Base-by-base conservation (phyloP, 2,888 invertebrate genomes). In the Ethmia dodecea region DNA sequence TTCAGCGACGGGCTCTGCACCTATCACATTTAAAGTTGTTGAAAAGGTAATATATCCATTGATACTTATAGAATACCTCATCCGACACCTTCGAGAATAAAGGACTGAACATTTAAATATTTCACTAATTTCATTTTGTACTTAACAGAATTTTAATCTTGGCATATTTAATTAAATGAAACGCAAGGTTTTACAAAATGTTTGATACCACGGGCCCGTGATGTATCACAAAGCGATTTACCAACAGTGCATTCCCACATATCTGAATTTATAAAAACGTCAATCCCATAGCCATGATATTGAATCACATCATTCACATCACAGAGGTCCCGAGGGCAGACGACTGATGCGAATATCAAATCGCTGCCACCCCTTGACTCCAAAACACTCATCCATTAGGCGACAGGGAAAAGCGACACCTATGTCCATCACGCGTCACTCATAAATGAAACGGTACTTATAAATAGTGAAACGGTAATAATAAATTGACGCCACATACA, bases 271-370 rank as follows among this genome's bases (percentile, higher is more conserved):
- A 68, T 68, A 69, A 67, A 65, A 71, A 55, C 57, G 62, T 68
- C 64, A 60, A 71, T 71, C 60, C 59, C 52, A 57, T 58, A 45
- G 61, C 56, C 53, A 63, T 56, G 58, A 55, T 74, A 76, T 76
- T 73, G 74, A 76, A 73, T 72, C 71, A 70, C 69, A 68, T 71
- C 73, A 61, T 65, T 56, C 51, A 33, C 50, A 67, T 79, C 83
- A 81, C 81, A 22, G 45, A 55, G 76, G 77, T 80, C 60, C 60
- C n/a, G n/a, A 50, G 42, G 35, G 15, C 10, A 52, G 42, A 33
- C 45, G 53, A 33, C 67, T 71, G 81, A 78, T 77, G 75, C 70
- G 79, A 80, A 81, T 83, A 80, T 83, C 76, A 80, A 80, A 78
- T 80, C 77, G 59, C 70, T 65, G 72, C 65, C 74, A 74, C 77